These are phyloP conservation scores for Carassius auratus DNA, from an alignment of 2,113 vertebrate species.

Conservation along the genomic window DNA sequence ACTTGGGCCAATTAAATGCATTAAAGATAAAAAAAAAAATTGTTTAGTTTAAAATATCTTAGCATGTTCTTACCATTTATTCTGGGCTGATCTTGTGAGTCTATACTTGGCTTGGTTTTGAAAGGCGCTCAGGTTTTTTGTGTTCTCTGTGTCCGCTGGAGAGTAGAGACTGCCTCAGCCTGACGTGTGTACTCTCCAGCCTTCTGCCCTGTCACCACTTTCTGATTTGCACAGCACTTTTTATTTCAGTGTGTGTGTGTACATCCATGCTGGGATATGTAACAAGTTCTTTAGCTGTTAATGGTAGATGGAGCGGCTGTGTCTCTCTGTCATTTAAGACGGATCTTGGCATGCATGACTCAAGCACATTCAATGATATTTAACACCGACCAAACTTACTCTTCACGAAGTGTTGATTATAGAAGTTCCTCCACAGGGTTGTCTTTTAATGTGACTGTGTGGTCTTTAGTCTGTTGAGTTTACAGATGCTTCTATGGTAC, in stretches of 20 bases:
- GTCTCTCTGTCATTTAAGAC: neutral
- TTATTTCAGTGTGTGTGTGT: conserved; percentile 31
- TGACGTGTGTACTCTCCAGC: conserved; percentile 13
- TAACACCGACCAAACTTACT: neutral
- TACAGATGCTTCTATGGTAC: conserved; percentile 36
- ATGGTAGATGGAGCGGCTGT: neutral
- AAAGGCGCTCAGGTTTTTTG: neutral
- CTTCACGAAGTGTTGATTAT: neutral
- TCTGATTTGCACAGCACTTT: conserved; percentile 46
- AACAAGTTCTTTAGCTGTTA: conserved; percentile 9
- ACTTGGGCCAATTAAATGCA: too few relatives aligned
- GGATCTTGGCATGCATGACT: neutral
- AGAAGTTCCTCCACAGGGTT: too few relatives aligned
- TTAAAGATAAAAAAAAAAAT: too few relatives aligned
- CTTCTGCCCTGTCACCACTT: conserved; percentile 27
- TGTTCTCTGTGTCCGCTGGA: neutral
- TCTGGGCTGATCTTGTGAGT: neutral
- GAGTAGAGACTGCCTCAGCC: neutral
- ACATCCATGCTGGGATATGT: neutral
- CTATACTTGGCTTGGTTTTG: neutral
- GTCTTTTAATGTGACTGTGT: neutral
- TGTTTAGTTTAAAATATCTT: neutral
- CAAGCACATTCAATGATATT: neutral
- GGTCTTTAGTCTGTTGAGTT: conserved; percentile 24
- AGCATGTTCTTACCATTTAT: neutral